A percentile compares a stretch with the other conserved stretches of the same genome.
These are phyloP conservation scores for Megamerina dolium DNA, from an alignment of 2,888 invertebrate species.

Conservation along the genomic window DNA sequence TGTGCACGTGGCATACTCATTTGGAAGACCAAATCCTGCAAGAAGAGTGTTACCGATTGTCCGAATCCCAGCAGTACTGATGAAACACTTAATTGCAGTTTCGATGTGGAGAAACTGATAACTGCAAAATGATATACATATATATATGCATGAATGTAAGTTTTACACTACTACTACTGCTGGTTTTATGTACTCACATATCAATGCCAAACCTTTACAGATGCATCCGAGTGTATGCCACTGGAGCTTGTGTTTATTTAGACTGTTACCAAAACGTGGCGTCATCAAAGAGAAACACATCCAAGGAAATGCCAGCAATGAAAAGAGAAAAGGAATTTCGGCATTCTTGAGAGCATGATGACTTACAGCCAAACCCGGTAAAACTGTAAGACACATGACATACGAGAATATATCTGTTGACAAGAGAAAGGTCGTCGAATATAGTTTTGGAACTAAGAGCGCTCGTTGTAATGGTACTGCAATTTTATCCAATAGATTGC, in stretches of 20 bases:
- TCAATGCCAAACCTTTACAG: slow-evolving; percentile 41
- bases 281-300: slow-evolving; percentile 50
- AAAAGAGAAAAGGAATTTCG: slow-evolving; percentile 47
- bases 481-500: slow-evolving; percentile 40
- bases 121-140: slow-evolving; percentile 25
- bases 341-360: slow-evolving; percentile 47
- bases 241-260: slow-evolving; percentile 41
- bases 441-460: slow-evolving; percentile 41
- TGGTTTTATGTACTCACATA: slow-evolving; percentile 33
- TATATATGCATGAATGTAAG: background rate
- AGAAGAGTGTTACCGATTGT: slow-evolving; percentile 45
- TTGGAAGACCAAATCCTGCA: slow-evolving; percentile 46
- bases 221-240: slow-evolving; percentile 47
- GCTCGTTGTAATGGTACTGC: slow-evolving; percentile 41
- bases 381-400: slow-evolving; percentile 47
- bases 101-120: slow-evolving; percentile 47
- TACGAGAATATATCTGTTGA: slow-evolving; percentile 47
- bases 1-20: slow-evolving; percentile 44
- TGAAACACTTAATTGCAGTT: slow-evolving; percentile 45
- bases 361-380: slow-evolving; percentile 43
- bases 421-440: slow-evolving; percentile 43
- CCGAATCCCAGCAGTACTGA: slow-evolving; percentile 47
- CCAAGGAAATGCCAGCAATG: slow-evolving; percentile 48
- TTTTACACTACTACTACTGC: background rate
- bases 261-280: slow-evolving; percentile 43